A percentile compares a stretch with the other conserved stretches of the same genome.
These are phyloP conservation scores for Myopa tessellatipennis DNA, from an alignment of 2,888 invertebrate genomes.

Conservation along the genomic window DNA sequence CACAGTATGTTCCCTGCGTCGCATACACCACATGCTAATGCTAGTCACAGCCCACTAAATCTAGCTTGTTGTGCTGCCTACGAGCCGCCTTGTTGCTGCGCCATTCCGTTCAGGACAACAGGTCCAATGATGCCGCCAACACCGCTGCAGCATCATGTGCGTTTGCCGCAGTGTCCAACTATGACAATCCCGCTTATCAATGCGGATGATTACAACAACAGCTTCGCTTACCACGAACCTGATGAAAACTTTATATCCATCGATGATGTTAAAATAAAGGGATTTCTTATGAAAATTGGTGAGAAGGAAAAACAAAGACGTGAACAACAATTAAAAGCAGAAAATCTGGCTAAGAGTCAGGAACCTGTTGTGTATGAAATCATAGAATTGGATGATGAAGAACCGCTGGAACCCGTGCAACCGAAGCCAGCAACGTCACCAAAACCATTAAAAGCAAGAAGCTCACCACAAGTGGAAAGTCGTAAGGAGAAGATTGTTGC, in stretches of 20 bases:
- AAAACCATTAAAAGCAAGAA: background rate
- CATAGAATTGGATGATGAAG: conserved; percentile 61
- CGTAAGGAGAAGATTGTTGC: conserved; percentile 56
- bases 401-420: conserved; percentile 43
- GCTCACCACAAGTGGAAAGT: background rate
- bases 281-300: conserved; percentile 59
- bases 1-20: conserved; percentile 9
- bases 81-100: conserved; percentile 45
- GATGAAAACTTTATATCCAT: conserved; percentile 67
- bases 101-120: conserved; percentile 15
- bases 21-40: background rate
- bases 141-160: conserved; percentile 38
- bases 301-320: conserved; percentile 50
- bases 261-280: conserved; percentile 64
- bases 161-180: conserved; percentile 29
- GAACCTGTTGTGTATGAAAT: conserved; percentile 52
- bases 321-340: conserved; percentile 49
- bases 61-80: conserved; percentile 23
- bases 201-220: conserved; percentile 26
- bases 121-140: conserved; percentile 26
- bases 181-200: background rate
- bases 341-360: conserved; percentile 32
- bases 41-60: conserved; percentile 3
- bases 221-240: conserved; percentile 60
- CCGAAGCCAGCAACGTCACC: background rate